Conservation (phyloP, 2,888 invertebrate species). For the Helleia helle region DNA sequence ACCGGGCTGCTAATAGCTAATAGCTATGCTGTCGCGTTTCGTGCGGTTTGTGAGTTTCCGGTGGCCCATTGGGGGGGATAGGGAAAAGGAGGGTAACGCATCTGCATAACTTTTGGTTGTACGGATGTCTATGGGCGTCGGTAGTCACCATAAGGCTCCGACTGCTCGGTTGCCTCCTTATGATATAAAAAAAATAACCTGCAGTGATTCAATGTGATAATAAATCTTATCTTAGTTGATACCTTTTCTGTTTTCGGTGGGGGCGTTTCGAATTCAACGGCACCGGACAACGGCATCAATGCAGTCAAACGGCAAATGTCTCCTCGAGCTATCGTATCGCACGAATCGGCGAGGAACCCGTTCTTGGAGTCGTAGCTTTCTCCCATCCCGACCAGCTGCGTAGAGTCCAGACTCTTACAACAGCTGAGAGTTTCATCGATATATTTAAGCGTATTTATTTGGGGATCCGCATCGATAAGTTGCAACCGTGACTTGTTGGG, state of each 20-base stretch:
- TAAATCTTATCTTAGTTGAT: no score
- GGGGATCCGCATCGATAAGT: constrained; percentile 61
- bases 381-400: constrained; percentile 63
- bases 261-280: constrained; percentile 53
- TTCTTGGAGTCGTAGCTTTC: constrained; percentile 64
- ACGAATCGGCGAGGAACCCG: constrained; percentile 60
- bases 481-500: constrained; percentile 56
- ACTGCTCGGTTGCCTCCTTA: no score
- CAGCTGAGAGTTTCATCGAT: constrained; percentile 74
- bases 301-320: constrained; percentile 51
- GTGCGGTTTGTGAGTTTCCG: no score
- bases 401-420: constrained; percentile 64
- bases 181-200: no score
- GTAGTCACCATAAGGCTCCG: no score
- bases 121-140: no score
- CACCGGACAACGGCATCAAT: constrained; percentile 31
- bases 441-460: constrained; percentile 75
- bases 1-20: no score
- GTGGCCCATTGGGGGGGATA: no score
- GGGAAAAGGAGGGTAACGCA: no score
- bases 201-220: no score
- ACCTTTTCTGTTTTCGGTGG: constrained; percentile 54
- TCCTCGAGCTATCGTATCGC: constrained; percentile 59
- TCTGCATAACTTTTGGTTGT: no score
- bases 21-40: no score